Percentiles rank a stretch among this genome's conserved stretches.
Conservation (phyloP, 2,113 vertebrate genomes). For the Boleophthalmus pectinirostris region DNA sequence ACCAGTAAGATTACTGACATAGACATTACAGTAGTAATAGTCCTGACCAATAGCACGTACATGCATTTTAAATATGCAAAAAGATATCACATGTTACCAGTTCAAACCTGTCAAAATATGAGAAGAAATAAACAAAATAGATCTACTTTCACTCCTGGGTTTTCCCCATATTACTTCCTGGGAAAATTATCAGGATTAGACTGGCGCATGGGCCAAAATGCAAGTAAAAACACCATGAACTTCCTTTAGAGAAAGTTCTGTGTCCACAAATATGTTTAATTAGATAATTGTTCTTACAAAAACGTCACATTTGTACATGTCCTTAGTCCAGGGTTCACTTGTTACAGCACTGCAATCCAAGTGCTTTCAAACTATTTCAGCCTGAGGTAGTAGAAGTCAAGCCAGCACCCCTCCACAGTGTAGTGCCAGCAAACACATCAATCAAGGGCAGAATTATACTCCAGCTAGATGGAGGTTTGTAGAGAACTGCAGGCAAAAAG, state of each 20-base stretch:
- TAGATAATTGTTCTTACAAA: constrained; percentile 11
- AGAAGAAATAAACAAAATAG: neutral
- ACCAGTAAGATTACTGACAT: constrained; percentile 32
- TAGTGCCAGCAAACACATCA: constrained; percentile 51
- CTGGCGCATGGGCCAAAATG: neutral
- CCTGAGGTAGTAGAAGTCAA: constrained; percentile 49
- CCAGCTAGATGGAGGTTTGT: constrained; percentile 41
- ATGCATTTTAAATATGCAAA: constrained; percentile 14
- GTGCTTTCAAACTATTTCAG: constrained; percentile 33
- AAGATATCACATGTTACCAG: neutral
- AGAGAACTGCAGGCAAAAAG: constrained; percentile 35
- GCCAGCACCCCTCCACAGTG: constrained; percentile 12
- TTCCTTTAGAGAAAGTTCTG: neutral
- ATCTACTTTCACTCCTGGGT: neutral
- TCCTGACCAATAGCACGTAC: constrained; percentile 26
- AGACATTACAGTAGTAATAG: constrained; percentile 22
- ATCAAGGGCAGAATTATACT: constrained; percentile 57
- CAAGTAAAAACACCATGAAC: neutral
- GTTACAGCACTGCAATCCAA: constrained; percentile 7
- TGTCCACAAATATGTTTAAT: neutral
- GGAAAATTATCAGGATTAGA: neutral
- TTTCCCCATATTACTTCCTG: constrained; percentile 5
- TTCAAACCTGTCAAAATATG: neutral
- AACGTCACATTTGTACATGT: constrained; percentile 18
- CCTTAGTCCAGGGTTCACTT: constrained; percentile 23